Conservation (phyloP, 1,140 invertebrate genomes). For the Pseudachorutes palmiensis region DNA sequence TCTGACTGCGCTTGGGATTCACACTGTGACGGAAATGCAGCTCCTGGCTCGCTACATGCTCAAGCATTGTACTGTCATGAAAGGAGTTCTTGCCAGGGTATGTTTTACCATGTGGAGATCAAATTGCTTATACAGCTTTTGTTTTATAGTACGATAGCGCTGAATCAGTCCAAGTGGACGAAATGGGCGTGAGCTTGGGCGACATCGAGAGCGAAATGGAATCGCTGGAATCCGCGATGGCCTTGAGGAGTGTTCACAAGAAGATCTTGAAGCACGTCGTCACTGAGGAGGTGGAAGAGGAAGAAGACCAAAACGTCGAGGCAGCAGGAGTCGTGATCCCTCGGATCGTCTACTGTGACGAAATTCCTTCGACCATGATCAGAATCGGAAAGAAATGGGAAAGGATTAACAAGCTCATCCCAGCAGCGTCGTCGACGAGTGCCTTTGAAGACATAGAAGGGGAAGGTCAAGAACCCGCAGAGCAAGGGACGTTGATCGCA, state of each 20-base stretch:
- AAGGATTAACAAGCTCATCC: too few species aligned
- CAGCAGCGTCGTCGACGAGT: too few species aligned
- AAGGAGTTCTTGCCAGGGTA: constrained; percentile 18
- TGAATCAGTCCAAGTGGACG: background rate
- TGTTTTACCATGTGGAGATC: background rate
- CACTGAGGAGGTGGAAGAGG: too few species aligned
- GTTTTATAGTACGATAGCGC: background rate
- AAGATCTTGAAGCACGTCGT: too few species aligned
- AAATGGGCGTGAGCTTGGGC: background rate
- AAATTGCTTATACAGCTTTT: background rate
- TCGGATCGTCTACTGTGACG: too few species aligned
- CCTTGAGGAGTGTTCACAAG: too few species aligned
- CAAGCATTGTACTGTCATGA: constrained; percentile 1
- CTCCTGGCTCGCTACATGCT: constrained; percentile 18
- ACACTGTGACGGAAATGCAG: constrained; percentile 17
- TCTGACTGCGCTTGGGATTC: constrained; percentile 14
- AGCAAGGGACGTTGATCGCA: background rate
- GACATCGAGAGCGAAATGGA: background rate
- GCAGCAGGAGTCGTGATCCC: too few species aligned
- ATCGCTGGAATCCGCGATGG: too few species aligned
- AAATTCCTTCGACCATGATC: too few species aligned
- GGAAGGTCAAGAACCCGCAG: constrained; percentile 3
- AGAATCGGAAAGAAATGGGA: too few species aligned
- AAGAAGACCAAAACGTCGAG: too few species aligned
- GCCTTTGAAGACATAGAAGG: background rate